phyloP scores from a whole-genome alignment of 1,140 invertebrate genomes.

The Diabrotica virgifera region DNA sequence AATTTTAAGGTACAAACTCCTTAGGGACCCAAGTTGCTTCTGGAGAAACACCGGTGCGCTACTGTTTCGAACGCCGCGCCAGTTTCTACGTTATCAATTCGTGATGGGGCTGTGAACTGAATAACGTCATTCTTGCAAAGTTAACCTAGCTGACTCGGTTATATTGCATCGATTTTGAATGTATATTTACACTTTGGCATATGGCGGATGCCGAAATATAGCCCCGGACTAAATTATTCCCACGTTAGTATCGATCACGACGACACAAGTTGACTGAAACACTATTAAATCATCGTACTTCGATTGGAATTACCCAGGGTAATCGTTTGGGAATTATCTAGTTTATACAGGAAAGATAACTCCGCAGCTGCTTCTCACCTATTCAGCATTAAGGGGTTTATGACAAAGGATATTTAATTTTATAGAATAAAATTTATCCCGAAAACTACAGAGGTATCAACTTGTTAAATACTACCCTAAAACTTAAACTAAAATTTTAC shows the following conservation, averaged over 20 bases:
- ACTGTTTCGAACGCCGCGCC: neutral
- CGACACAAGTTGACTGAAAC: neutral
- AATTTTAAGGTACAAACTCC: too few relatives aligned
- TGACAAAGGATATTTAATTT: too few relatives aligned
- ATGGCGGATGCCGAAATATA: neutral
- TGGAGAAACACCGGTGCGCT: neutral
- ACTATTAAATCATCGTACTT: neutral
- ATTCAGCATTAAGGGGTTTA: too few relatives aligned
- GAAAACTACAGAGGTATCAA: too few relatives aligned
- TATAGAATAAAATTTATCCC: too few relatives aligned
- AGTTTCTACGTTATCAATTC: neutral
- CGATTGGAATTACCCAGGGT: too few relatives aligned
- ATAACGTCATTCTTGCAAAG: neutral
- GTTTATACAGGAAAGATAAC: too few relatives aligned
- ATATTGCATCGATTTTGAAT: neutral
- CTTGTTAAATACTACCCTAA: too few relatives aligned
- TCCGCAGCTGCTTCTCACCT: too few relatives aligned
- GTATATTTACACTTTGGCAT: slow-evolving; percentile 2
- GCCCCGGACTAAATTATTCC: neutral
- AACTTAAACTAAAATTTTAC: too few relatives aligned
- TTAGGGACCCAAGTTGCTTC: too few relatives aligned
- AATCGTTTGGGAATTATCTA: too few relatives aligned
- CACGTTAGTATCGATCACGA: neutral
- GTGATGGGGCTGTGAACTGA: neutral
- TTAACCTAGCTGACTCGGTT: neutral